These are phyloP conservation scores for Chionodraco myersi DNA, from an alignment of 2,113 vertebrate genomes.

Conservation along the genomic window DNA sequence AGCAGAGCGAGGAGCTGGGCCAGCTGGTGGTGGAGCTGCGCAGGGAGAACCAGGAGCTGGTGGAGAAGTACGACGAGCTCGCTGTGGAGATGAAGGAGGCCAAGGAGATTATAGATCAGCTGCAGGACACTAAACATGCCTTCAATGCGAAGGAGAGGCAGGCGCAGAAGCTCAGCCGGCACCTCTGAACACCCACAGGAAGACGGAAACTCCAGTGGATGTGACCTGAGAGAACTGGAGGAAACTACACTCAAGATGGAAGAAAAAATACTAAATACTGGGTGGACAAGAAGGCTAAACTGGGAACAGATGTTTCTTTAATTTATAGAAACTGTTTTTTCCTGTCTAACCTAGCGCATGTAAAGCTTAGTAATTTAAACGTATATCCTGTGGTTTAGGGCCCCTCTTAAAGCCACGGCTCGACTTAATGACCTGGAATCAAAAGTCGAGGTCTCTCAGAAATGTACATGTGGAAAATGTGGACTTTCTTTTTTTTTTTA, in stretches of 20 bases:
- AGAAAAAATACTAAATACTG: conserved; percentile 26
- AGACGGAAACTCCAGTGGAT: background rate
- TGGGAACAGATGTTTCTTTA: conserved; percentile 53
- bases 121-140: conserved; percentile 87
- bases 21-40: conserved; percentile 87
- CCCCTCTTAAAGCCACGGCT: conserved; percentile 58
- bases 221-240: conserved; percentile 1
- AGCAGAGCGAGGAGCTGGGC: conserved; percentile 88
- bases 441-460: too few relatives aligned
- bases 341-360: conserved; percentile 40
- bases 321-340: conserved; percentile 37
- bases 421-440: too few relatives aligned
- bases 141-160: conserved; percentile 90
- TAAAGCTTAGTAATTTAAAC: conserved; percentile 69
- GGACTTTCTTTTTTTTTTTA: too few relatives aligned
- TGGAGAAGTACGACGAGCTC: conserved; percentile 87
- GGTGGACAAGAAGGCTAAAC: too few relatives aligned
- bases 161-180: conserved; percentile 90
- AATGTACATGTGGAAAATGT: too few relatives aligned
- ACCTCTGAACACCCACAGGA: conserved; percentile 74
- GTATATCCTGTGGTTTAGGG: conserved; percentile 62
- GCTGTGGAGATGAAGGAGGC: conserved; percentile 86
- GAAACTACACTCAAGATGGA: conserved; percentile 5
- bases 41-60: conserved; percentile 86
- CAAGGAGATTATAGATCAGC: conserved; percentile 86